Conservation (phyloP, 2,113 vertebrate species). For the Phalacrocorax carbo region DNA sequence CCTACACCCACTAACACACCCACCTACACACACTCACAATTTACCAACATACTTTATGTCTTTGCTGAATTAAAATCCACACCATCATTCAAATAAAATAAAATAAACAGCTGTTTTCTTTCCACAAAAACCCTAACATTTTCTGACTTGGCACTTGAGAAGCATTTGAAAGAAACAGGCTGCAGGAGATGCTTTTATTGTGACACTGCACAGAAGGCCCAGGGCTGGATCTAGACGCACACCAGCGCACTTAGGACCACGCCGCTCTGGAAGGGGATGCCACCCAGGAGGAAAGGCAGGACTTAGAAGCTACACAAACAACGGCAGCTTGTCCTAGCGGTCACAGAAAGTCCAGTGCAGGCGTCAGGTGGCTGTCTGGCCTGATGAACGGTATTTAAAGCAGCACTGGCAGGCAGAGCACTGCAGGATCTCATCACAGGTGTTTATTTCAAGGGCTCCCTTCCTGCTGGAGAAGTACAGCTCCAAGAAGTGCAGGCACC, state of each 20-base stretch:
- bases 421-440: background rate
- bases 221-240: background rate
- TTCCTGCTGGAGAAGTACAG: background rate
- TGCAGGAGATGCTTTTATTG: background rate
- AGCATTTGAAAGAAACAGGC: background rate
- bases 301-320: background rate
- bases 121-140: background rate
- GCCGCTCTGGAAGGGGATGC: fast-evolving
- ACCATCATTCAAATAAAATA: conserved; percentile 53
- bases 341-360: background rate
- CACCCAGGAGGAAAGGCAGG: background rate
- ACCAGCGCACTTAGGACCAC: background rate
- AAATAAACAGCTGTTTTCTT: conserved; percentile 48
- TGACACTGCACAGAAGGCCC: background rate
- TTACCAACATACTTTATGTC: conserved; percentile 53
- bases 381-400: background rate
- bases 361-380: background rate
- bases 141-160: background rate
- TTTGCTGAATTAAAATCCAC: conserved; percentile 36
- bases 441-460: background rate
- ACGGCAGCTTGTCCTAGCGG: background rate
- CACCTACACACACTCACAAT: conserved; percentile 51
- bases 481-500: background rate
- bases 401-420: background rate
- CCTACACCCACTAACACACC: conserved; percentile 32